Evolutionary conservation across 2,113 vertebrate species (phyloP), one percentile per base, ranked within the genome.

Genomic region (Cebus imitator): DNA sequence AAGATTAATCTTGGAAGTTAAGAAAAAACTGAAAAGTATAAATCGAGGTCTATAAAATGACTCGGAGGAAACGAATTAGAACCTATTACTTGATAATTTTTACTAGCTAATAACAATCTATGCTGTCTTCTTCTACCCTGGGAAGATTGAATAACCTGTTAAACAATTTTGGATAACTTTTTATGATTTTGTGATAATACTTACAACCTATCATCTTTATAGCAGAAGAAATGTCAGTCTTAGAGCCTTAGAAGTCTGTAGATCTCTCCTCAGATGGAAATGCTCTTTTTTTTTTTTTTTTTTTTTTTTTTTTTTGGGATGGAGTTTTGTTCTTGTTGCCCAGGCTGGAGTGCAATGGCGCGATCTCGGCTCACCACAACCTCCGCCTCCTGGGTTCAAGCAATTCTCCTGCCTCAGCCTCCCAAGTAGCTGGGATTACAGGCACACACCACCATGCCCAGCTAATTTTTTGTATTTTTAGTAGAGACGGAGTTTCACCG

Each of bases 21-120:
- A 94, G 83, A n/a, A 55, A 66, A n/a, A 91, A 43, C 9, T 45
- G 35, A 73, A 78, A 81, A 78, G 43, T 27, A 9, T 73, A 27
- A 61, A 66, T 32, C 12, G 25, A 68, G 30, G 35, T 79, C 37
- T 95, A 0, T 50, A 68, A 90, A 87, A 93, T 66, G n/a, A 57
- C 75, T 89, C 11, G 23, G 58, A 93, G 75, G 87, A 97, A 92
- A 87, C 70, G 68, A 93, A 27, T 79, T 30, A 68, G 84, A 93
- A 35, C 8, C 14, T 37, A 20, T 50, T 86, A 82, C 75, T 73
- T 85, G 87, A 82, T 89, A 83, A 3, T 17, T 79, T 88, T 91
- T 66, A 61, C 25, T 79, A 32, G 87, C 30, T 80, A 57, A 17
- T 57, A 66, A 66, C 40, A 27, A 48, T 80, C 14, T 80, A 6